Base-by-base conservation (phyloP, 92 coral and sea anemone species). In the Bergia puertoricense region DNA sequence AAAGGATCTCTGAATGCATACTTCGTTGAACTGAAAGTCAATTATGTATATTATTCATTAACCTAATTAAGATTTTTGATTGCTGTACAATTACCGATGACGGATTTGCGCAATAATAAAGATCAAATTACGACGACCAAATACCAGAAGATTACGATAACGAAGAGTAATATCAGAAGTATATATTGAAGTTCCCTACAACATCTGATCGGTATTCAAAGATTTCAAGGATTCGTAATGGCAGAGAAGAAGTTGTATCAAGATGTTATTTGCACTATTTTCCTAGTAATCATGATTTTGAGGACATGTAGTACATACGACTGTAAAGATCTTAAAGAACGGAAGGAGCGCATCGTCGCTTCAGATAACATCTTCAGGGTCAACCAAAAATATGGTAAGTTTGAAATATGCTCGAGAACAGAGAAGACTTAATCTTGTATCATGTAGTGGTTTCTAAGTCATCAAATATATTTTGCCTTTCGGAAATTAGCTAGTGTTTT, bases 311-410 rank as follows among this genome's bases (percentile, higher is more conserved):
- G 37, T 15, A 18, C 78, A 51, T 79, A 84, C 59, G 36, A 84
- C 4, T 84, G 87, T 37, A 71, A 30, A 46, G 16, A 40, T 46
- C 43, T 8, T 0, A 8, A 5, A 3, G 46, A 84, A 71, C 68
- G 72, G 78, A 38, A 44, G 38, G 74, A 38, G 9, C 75, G 5
- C 18, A 48, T 84, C 37, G 45, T 8, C 38, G 87, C 66, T 46
- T 45, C 77, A 5, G 42, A 71, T 45, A 72, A 84, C 67, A 84
- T 84, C n/a, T 71, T 84, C 65, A 84, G 36, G 79, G 79, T 84
- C 79, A 84, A 84, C 66, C 78, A 84, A 66, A 71, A 84, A 84
- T 84, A 69, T 45, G 87, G 87, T 84, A 68, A 71, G 87, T 84
- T 36, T 69, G 39, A n/a, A 30, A 6, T 39, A 39, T 43, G 72